Evolutionary conservation across 2,888 invertebrate genomes (phyloP), one percentile per base, ranked within the genome.

Genomic region (Acrobasis suavella): DNA sequence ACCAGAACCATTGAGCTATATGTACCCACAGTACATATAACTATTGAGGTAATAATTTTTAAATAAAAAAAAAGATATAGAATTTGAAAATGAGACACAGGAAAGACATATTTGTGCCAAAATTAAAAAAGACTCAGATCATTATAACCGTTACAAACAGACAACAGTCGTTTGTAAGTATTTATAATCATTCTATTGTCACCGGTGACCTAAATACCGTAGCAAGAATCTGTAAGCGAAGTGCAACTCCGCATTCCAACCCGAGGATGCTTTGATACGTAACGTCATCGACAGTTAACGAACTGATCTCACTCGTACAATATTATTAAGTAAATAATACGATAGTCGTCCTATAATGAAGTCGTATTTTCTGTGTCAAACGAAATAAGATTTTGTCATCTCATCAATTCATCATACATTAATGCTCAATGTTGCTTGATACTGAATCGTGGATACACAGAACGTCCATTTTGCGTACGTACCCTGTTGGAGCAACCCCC

Each of bases 111-210:
- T 32, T 38, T 61, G 61, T 58, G 9, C 32, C 22, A 60, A 51
- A 51, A 37, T 58, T 14, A 16, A 49, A 60, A n/a, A 62, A 22
- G 62, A 51, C 2, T 2, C 1, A 22, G 22, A 49, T n/a, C 17
- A 39, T 52, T 52, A 37, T 37, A 37, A 50, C 65, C 68, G 68
- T 68, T 66, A 68, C 50, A 42, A 49, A 49, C 22, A 55, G 60
- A 50, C 60, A 50, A 60, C 62, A 67, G 63, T 63, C 64, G 66
- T 65, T 65, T 62, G 61, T 63, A 61, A 60, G 63, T 72, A 69
- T 75, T 72, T 80, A 74, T 77, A 73, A 74, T 73, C 76, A 72
- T 68, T 73, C 80, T 75, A 82, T 83, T 83, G 83, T 82, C 74
- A 77, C 68, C 69, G 66, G 69, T 75, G 82, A 79, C 80, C 80